Evolutionary conservation across 1,140 invertebrate genomes (phyloP), one percentile per base, ranked within the genome.

Genomic region (Drosophila pandora): DNA sequence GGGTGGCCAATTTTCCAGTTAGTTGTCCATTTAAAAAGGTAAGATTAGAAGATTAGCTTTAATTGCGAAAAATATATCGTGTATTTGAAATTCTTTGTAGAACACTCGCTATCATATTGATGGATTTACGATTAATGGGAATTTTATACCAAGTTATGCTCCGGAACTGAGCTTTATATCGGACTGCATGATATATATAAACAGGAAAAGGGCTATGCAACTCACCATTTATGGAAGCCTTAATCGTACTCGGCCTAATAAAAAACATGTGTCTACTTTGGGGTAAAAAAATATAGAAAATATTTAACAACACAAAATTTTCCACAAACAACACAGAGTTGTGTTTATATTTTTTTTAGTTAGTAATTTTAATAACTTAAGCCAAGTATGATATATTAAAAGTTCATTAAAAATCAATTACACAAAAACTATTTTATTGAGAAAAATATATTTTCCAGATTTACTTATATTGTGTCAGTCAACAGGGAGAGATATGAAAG

Each of bases 1-100:
- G 41, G 12, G 25, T 54, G 1, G 25, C 53, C 1, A 79, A 78
- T 21, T 74, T 74, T 49, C 75, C 75, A 1, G 10, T 61, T 0
- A 39, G 60, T 2, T 79, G 69, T n/a, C 73, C 73, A 5, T 76
- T 79, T 5, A 50, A 62, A 49, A 79, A 45, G 48, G 73, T 78
- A 23, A 12, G 17, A 0, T 17, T 17, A 17, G 1, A 17, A 17
- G 17, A 17, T 17, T 17, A 17, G 17, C 17, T 17, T 17, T 17
- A 17, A 17, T 17, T 17, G 0, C 17, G 17, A 17, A 17, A 17
- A 17, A 17, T 17, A 17, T 17, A 17, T 17, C 17, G 0, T 1
- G 1, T 17, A 17, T 17, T 3, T 10, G 8, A 9, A 23, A 10
- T 72, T 41, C 10, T 49, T 7, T 34, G 43, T 72, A 77, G 69